phyloP scores from a whole-genome alignment of 2,797 vertebrate genomes.

The Monodelphis domestica region DNA sequence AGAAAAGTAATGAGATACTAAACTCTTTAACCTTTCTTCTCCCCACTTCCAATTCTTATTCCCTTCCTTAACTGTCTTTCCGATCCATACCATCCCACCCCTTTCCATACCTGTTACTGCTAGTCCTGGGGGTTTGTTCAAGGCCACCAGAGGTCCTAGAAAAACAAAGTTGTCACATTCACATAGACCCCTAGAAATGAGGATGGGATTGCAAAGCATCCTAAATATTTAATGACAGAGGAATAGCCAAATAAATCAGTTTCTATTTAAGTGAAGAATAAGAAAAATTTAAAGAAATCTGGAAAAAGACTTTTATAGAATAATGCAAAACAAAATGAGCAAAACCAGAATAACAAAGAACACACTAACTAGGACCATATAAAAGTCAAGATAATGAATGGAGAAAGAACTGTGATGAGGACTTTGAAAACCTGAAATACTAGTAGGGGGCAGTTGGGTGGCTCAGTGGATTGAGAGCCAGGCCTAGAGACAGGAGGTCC shows the following conservation, averaged over 20 bases:
- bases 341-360: background rate
- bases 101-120: slow-evolving; percentile 80
- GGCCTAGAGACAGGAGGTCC: too few species aligned
- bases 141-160: slow-evolving; percentile 82
- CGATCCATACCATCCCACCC: background rate
- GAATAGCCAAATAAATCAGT: background rate
- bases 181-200: background rate
- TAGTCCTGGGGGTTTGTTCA: slow-evolving; percentile 84
- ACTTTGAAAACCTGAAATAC: background rate
- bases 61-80: background rate
- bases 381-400: background rate
- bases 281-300: background rate
- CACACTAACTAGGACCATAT: background rate
- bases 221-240: background rate
- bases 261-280: background rate
- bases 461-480: too few species aligned
- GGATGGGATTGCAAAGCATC: background rate
- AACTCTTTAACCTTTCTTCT: background rate
- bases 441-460: too few species aligned
- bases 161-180: slow-evolving; percentile 51
- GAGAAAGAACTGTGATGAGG: background rate
- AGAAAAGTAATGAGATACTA: background rate
- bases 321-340: background rate
- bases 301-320: background rate
- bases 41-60: background rate